Evolutionary conservation across 2,888 invertebrate genomes (phyloP).

Genomic region (Drosophila borborema): DNA sequence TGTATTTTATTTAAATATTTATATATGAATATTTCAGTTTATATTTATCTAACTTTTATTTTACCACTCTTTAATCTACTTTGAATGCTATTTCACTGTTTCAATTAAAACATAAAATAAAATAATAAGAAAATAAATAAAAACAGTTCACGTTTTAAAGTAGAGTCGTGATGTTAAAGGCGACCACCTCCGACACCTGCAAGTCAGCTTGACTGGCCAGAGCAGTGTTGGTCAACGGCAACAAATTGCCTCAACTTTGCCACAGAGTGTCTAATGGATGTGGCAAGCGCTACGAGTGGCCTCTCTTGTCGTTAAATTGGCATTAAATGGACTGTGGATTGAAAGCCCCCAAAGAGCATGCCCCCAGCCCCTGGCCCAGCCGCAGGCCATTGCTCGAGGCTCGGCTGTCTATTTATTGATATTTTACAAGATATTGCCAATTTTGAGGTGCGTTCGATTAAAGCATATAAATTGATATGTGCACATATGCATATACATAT

Average conservation of each 20-base stretch:
- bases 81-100: background rate
- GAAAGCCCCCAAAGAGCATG: constrained; percentile 1
- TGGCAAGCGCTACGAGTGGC: constrained; percentile 52
- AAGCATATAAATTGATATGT: background rate
- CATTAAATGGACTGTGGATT: constrained; percentile 41
- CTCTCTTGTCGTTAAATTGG: constrained; percentile 36
- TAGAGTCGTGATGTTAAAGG: constrained; percentile 14
- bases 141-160: background rate
- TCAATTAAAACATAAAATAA: no score
- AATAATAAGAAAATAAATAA: no score
- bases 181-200: constrained; percentile 29
- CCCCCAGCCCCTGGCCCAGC: background rate
- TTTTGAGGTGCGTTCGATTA: constrained; percentile 46
- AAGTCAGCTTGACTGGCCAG: constrained; percentile 2
- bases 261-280: constrained; percentile 58
- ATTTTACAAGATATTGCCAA: constrained; percentile 62
- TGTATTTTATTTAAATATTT: background rate
- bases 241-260: constrained; percentile 55
- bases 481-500: background rate
- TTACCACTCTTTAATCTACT: background rate
- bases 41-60: background rate
- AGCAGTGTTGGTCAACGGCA: constrained; percentile 30
- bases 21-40: background rate
- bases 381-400: background rate
- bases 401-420: constrained; percentile 27